Conservation (phyloP, 2,113 vertebrate genomes). For the Labrus mixtus region DNA sequence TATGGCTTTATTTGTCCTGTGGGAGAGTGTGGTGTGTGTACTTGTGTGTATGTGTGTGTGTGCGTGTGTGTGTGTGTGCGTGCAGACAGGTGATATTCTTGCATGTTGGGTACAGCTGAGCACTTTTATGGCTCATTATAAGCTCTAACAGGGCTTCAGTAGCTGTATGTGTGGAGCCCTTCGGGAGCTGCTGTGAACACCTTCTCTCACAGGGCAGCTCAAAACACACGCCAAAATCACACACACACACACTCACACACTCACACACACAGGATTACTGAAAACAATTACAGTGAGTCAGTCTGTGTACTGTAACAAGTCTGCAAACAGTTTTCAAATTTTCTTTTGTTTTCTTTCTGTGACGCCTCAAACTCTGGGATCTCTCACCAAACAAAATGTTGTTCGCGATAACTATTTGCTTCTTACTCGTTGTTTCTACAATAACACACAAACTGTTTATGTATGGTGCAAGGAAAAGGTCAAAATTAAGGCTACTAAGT, state of each 20-base stretch:
- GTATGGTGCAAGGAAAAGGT: background rate
- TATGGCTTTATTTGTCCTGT: slow-evolving; percentile 76
- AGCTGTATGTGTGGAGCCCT: slow-evolving; percentile 62
- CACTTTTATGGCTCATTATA: slow-evolving; percentile 76
- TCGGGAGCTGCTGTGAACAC: slow-evolving; percentile 58
- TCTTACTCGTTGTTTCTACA: background rate
- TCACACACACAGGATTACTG: slow-evolving; percentile 14
- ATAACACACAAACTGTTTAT: background rate
- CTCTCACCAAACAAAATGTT: background rate
- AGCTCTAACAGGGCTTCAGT: slow-evolving; percentile 76
- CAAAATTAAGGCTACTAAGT: background rate
- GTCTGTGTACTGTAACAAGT: slow-evolving; percentile 11
- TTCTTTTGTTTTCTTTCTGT: slow-evolving; percentile 20
- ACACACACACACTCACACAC: no score
- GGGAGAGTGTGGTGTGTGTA: slow-evolving; percentile 27
- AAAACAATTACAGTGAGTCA: slow-evolving; percentile 63
- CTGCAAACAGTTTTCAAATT: slow-evolving; percentile 34
- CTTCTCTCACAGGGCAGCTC: slow-evolving; percentile 54
- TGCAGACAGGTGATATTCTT: slow-evolving; percentile 63
- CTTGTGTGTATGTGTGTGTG: background rate
- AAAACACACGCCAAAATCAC: slow-evolving; percentile 29
- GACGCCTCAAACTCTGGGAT: background rate
- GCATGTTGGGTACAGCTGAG: slow-evolving; percentile 71
- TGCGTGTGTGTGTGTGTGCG: slow-evolving; percentile 29
- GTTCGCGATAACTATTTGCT: background rate